Percentiles rank a stretch among this genome's conserved stretches.
phyloP scores from a whole-genome alignment of 2,113 vertebrate genomes.

The Calyptommatus sinebrachiatus region DNA sequence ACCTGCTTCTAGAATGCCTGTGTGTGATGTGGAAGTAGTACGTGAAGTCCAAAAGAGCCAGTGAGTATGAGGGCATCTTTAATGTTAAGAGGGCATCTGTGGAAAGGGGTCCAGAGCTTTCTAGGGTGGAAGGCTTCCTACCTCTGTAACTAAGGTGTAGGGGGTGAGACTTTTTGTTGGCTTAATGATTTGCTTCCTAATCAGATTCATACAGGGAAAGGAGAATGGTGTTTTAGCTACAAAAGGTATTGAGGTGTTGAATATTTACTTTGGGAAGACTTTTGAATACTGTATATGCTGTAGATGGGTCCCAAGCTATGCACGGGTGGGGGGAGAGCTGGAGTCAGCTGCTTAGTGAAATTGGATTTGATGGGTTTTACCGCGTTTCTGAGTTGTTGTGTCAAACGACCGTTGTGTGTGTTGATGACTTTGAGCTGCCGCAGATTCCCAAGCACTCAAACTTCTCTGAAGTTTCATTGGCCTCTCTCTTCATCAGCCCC shows the following conservation, averaged over 20 bases:
- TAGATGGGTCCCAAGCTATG: not conserved
- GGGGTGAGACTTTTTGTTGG: not conserved
- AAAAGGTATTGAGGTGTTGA: not conserved
- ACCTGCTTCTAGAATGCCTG: not conserved
- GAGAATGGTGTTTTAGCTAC: not conserved
- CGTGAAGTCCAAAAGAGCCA: not conserved
- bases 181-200: not conserved
- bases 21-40: not conserved
- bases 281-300: no score
- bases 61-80: not conserved
- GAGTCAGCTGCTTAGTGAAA: not conserved
- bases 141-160: not conserved
- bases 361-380: not conserved
- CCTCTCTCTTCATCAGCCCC: not conserved
- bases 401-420: not conserved
- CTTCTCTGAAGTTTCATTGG: not conserved
- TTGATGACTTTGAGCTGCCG: not conserved
- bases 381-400: not conserved
- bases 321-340: not conserved
- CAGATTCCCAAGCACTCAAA: not conserved
- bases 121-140: no score
- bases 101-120: not conserved
- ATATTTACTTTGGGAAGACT: not conserved
- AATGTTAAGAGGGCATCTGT: conserved; percentile 11
- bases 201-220: not conserved